Percentiles rank a stretch among this genome's conserved stretches.
Conservation (phyloP, 2,888 invertebrate species). For the Panopea generosa region DNA sequence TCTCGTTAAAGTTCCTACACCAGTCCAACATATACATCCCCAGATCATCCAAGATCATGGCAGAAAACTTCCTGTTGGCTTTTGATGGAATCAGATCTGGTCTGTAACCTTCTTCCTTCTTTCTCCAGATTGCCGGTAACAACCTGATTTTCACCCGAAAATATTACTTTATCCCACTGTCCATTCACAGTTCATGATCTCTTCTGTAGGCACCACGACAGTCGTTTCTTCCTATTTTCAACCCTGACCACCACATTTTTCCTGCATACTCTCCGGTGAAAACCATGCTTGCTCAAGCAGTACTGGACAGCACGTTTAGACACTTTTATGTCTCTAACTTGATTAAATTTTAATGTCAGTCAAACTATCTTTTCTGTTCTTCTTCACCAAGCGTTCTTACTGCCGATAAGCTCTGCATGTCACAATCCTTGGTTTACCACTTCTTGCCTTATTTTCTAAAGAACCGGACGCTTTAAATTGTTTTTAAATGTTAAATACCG, state of each 20-base stretch:
- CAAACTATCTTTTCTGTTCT: slow-evolving; percentile 15
- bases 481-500: slow-evolving; percentile 15
- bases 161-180: slow-evolving; percentile 28
- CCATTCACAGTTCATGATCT: slow-evolving; percentile 9
- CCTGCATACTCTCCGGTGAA: slow-evolving; percentile 22
- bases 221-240: slow-evolving; percentile 14
- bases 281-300: slow-evolving; percentile 17
- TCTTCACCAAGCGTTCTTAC: slow-evolving; percentile 23
- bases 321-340: slow-evolving; percentile 3
- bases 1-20: slow-evolving; percentile 15
- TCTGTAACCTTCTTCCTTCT: slow-evolving; percentile 1
- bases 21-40: slow-evolving; percentile 24
- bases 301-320: slow-evolving; percentile 27
- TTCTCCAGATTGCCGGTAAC: slow-evolving; percentile 30
- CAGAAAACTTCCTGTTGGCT: neutral
- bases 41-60: slow-evolving; percentile 33
- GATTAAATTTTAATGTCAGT: slow-evolving; percentile 26
- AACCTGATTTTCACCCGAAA: slow-evolving; percentile 25
- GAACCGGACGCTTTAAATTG: slow-evolving; percentile 13
- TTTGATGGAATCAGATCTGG: slow-evolving; percentile 13
- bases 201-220: slow-evolving; percentile 12
- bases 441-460: slow-evolving; percentile 32
- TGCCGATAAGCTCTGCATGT: slow-evolving; percentile 12
- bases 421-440: slow-evolving; percentile 25
- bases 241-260: slow-evolving; percentile 12